phyloP scores from a whole-genome alignment of 2,113 vertebrate genomes.

The Oncorhynchus nerka region DNA sequence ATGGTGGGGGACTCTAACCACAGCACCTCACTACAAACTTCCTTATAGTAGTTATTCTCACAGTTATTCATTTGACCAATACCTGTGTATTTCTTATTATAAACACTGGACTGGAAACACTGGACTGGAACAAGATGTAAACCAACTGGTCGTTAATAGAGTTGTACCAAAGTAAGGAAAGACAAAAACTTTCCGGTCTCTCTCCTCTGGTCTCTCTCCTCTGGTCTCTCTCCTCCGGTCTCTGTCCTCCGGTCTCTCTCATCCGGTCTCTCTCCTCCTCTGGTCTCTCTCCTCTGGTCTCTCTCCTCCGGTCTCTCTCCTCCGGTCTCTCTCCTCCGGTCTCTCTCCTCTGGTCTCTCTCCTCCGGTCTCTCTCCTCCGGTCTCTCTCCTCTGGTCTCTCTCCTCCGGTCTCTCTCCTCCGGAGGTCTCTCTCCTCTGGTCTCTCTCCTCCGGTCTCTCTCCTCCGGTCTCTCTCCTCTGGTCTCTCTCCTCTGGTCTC shows the following conservation, averaged over 20 bases:
- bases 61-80: too few species aligned
- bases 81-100: too few species aligned
- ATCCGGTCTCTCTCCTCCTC: constrained; percentile 57
- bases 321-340: constrained; percentile 35
- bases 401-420: constrained; percentile 33
- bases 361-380: constrained; percentile 58
- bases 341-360: constrained; percentile 47
- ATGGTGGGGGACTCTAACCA: too few species aligned
- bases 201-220: not conserved
- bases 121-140: not conserved
- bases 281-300: constrained; percentile 37
- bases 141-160: not conserved
- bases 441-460: constrained; percentile 46
- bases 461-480: constrained; percentile 60
- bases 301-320: constrained; percentile 47
- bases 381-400: constrained; percentile 46
- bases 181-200: constrained; percentile 50
- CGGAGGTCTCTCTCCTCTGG: constrained; percentile 60
- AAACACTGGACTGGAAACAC: too few species aligned
- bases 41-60: too few species aligned
- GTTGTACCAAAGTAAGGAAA: constrained; percentile 54
- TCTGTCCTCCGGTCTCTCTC: constrained; percentile 51
- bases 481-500: constrained; percentile 57
- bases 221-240: constrained; percentile 57
- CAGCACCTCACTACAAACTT: too few species aligned